phyloP scores from a whole-genome alignment of 2,797 vertebrate species.

The Myripristis murdjan region DNA sequence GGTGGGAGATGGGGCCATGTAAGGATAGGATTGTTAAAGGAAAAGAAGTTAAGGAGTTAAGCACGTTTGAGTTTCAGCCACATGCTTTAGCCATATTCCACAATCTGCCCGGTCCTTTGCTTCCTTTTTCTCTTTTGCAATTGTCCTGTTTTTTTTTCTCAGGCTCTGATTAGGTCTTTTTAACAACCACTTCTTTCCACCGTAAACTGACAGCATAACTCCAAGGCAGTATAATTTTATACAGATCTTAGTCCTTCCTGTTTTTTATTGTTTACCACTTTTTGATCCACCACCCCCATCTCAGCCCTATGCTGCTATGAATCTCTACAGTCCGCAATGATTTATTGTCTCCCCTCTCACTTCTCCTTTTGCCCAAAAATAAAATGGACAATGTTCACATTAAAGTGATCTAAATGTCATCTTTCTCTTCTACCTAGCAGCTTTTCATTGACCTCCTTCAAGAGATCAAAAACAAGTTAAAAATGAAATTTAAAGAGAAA shows the following conservation, averaged over 20 bases:
- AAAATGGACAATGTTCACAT: conserved; percentile 51
- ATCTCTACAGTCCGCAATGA: conserved; percentile 23
- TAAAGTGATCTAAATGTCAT: conserved; percentile 49
- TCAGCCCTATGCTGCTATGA: conserved; percentile 1
- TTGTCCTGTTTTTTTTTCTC: conserved; percentile 15
- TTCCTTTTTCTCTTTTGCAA: not conserved
- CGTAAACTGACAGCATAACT: conserved; percentile 25
- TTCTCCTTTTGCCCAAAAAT: conserved; percentile 59
- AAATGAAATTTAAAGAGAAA: not conserved
- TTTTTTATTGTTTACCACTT: not conserved
- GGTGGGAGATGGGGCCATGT: conserved; percentile 25
- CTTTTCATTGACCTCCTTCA: not conserved
- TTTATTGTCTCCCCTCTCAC: conserved; percentile 18
- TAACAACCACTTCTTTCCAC: conserved; percentile 17
- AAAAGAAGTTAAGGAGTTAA: conserved; percentile 38
- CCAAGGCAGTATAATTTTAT: conserved; percentile 35
- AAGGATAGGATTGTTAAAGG: conserved; percentile 21
- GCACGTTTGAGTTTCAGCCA: conserved; percentile 25
- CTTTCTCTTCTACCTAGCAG: not conserved
- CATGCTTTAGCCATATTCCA: conserved; percentile 24
- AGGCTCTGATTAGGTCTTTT: conserved; percentile 9
- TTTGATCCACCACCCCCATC: not conserved
- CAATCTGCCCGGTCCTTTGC: not conserved
- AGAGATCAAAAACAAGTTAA: not conserved
- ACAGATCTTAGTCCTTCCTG: conserved; percentile 14